Evolutionary conservation across 2,797 vertebrate genomes (phyloP), one percentile per base, ranked within the genome.

Genomic region (Acomys russatus): DNA sequence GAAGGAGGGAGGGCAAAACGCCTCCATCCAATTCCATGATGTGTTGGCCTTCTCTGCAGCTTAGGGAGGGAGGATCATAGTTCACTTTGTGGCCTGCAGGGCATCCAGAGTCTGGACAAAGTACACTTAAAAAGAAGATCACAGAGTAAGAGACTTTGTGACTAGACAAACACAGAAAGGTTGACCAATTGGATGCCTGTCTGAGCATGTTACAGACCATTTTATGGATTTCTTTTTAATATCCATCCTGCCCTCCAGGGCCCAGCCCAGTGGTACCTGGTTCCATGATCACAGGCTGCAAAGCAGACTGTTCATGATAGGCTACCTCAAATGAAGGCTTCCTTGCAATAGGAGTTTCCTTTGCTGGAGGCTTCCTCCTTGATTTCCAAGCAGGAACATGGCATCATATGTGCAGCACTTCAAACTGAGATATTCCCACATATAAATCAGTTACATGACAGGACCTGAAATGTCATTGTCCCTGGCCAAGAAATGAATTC

Each of bases 401-500:
- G 14, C 35, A 93, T 76, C 77, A 76, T 28, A 94, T 73, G 95
- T 76, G 94, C 92, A 80, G 79, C 88, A 94, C 9, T 56, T 56
- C 70, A 49, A 86, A 15, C 1, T 38, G 73, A 95, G 80, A 78
- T 44, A 85, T 92, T 96, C 84, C 92, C 93, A 71, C 49, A 68
- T 56, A 77, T 77, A 93, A 92, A 94, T 83, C 61, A 83, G 28
- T 94, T 88, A 89, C 76, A 84, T 91, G 78, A 73, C 9, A 87
- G 88, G 8, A 84, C 66, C 78, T 91, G 86, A 96, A 96, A 88
- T 64, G 61, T 51, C 92, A 51, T 70, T 17, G 71, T 68, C 70
- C 70, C 83, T 15, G 79, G 94, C 77, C 92, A 96, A 93, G 85
- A 95, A 96, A 70, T 71, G 54, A 76, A 95, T 89, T 94, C 76